Evolutionary conservation across 2,888 invertebrate species (phyloP).

Genomic region (Ecliptopera silaceata): DNA sequence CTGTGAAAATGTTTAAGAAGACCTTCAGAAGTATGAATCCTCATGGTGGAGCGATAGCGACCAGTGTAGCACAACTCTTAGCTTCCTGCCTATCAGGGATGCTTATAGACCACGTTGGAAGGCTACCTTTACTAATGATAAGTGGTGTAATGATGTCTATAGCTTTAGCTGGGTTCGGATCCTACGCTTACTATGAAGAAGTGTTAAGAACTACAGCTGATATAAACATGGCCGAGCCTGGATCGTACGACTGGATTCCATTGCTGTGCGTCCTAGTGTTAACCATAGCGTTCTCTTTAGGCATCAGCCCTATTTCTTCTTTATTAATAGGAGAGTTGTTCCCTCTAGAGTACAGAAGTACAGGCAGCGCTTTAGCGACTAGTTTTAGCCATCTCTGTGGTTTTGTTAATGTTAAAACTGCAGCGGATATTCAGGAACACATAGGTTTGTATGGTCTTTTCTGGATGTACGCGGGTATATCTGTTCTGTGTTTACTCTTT

Average conservation of each 20-base stretch:
- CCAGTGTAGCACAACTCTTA: constrained; percentile 91
- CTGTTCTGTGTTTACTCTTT: constrained; percentile 90
- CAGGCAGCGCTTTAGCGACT: constrained; percentile 88
- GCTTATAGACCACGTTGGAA: constrained; percentile 92
- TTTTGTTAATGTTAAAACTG: constrained; percentile 92
- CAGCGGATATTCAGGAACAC: constrained; percentile 89
- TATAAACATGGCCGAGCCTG: constrained; percentile 62
- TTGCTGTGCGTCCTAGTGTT: constrained; percentile 91
- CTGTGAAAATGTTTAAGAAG: constrained; percentile 92
- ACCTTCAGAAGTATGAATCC: constrained; percentile 91
- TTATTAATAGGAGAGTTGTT: constrained; percentile 88
- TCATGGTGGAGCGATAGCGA: constrained; percentile 91
- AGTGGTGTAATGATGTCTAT: constrained; percentile 93
- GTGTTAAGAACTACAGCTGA: constrained; percentile 72
- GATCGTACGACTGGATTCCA: constrained; percentile 91
- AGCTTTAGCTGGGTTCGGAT: constrained; percentile 91
- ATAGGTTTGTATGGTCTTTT: constrained; percentile 92
- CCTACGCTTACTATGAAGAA: constrained; percentile 91
- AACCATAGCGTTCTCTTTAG: constrained; percentile 92
- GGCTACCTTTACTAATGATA: constrained; percentile 91
- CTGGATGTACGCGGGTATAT: constrained; percentile 93
- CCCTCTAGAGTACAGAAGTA: constrained; percentile 87
- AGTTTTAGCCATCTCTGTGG: constrained; percentile 94
- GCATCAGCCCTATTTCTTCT: constrained; percentile 89
- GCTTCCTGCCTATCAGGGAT: constrained; percentile 92